phyloP scores from a whole-genome alignment of 2,888 invertebrate genomes.

The Lumbricus terrestris region DNA sequence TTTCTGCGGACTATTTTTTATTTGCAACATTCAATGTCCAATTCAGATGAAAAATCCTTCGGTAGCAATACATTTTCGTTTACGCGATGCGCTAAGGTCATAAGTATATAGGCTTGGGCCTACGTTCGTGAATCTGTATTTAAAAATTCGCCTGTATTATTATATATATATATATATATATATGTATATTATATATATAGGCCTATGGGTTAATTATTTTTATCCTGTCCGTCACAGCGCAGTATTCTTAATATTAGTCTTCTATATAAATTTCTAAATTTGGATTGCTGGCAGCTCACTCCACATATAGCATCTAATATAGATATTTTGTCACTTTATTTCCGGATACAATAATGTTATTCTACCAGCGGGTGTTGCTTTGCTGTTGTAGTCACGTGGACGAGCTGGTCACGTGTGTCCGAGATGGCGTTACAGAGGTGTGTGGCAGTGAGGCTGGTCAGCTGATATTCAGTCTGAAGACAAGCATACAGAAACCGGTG shows the following conservation, averaged over 20 bases:
- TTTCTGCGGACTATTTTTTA: too few relatives aligned
- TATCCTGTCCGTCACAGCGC: background rate
- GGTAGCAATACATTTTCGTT: too few relatives aligned
- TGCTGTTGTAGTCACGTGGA: background rate
- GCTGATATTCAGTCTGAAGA: background rate
- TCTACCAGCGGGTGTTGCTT: background rate
- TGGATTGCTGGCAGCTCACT: background rate
- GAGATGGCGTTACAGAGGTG: background rate
- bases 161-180: too few relatives aligned
- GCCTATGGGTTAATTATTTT: too few relatives aligned
- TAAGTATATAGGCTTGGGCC: too few relatives aligned
- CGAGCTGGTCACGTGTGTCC: constrained; percentile 9
- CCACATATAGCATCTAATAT: background rate
- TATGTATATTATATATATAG: too few relatives aligned
- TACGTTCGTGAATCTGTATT: background rate
- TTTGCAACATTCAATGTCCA: too few relatives aligned
- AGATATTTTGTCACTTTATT: background rate
- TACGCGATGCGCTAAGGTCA: background rate
- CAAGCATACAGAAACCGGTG: background rate
- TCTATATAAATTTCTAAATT: background rate
- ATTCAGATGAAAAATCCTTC: too few relatives aligned
- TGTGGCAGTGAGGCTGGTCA: background rate
- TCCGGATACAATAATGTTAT: background rate
- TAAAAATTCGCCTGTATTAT: background rate
- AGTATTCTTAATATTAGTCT: background rate